These are phyloP conservation scores for Proterorhinus semilunaris DNA, from an alignment of 2,113 vertebrate genomes.

Conservation along the genomic window DNA sequence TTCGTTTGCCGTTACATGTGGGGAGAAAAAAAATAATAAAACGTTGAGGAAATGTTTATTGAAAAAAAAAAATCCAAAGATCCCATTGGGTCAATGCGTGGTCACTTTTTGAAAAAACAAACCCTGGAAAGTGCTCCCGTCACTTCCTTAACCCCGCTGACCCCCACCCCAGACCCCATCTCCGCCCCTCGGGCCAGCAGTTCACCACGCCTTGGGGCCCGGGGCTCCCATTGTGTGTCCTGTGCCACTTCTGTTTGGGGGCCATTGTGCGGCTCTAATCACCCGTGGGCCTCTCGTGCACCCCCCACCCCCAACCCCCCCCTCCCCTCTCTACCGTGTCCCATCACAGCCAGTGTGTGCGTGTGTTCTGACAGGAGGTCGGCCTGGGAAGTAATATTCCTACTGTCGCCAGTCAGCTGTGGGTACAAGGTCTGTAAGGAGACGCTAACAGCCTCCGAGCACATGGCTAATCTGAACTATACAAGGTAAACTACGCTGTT, in stretches of 20 bases:
- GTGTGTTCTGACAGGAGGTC: constrained; percentile 78
- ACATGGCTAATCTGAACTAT: too few species aligned
- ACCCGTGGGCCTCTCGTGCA: constrained; percentile 85
- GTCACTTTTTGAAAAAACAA: constrained; percentile 39
- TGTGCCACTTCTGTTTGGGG: constrained; percentile 83
- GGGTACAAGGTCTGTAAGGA: too few species aligned
- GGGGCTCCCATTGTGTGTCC: constrained; percentile 80
- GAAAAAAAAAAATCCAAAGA: too few species aligned
- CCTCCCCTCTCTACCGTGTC: constrained; percentile 23
- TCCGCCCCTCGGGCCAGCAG: constrained; percentile 65
- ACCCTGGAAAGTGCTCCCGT: constrained; percentile 44
- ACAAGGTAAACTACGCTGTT: too few species aligned
- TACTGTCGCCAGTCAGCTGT: constrained; percentile 36
- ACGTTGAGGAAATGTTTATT: too few species aligned
- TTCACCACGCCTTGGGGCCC: constrained; percentile 83
- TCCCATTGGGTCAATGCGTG: too few species aligned
- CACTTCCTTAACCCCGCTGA: constrained; percentile 46
- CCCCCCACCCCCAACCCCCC: constrained; percentile 39
- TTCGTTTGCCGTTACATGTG: too few species aligned
- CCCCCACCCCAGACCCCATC: constrained; percentile 21
- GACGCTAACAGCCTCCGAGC: too few species aligned
- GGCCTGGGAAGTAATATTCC: constrained; percentile 83
- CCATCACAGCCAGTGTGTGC: constrained; percentile 28
- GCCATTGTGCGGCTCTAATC: constrained; percentile 89
- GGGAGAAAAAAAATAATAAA: too few species aligned